These are phyloP conservation scores for Trochalopteron elliotii DNA, from an alignment of 2,113 vertebrate genomes.

Conservation along the genomic window DNA sequence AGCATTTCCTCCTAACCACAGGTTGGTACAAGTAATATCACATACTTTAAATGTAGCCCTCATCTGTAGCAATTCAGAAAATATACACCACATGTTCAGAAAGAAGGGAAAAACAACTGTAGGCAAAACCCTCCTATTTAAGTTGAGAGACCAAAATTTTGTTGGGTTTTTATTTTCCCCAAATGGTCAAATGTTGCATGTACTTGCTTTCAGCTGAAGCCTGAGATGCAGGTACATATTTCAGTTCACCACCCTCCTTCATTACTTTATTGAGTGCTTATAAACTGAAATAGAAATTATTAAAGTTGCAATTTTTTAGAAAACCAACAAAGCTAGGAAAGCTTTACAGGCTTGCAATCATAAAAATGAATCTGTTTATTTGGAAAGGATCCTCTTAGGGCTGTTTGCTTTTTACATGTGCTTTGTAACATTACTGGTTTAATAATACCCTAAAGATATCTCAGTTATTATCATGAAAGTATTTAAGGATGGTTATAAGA, in stretches of 20 bases:
- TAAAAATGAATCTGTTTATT: not conserved
- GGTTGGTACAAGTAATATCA: not conserved
- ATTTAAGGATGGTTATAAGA: not conserved
- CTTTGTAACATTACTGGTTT: not conserved
- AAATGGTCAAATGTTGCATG: not conserved
- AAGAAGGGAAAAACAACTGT: not conserved
- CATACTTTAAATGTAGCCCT: not conserved
- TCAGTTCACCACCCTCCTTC: not conserved
- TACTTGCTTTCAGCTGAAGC: not conserved
- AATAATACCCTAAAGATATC: not conserved
- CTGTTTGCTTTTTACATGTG: not conserved
- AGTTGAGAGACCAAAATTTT: not conserved
- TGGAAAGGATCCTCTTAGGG: not conserved
- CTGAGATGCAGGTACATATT: not conserved
- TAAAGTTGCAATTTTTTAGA: not conserved
- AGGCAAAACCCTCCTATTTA: rapidly evolving
- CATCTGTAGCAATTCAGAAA: not conserved
- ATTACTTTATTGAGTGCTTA: not conserved
- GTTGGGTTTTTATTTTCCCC: not conserved
- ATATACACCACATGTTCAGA: not conserved
- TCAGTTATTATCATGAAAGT: not conserved
- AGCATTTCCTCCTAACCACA: not conserved
- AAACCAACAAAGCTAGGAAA: not conserved
- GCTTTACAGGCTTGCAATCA: not conserved
- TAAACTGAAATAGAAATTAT: not conserved